phyloP scores from a whole-genome alignment of 2,113 vertebrate species.

The Microtus richardsoni region DNA sequence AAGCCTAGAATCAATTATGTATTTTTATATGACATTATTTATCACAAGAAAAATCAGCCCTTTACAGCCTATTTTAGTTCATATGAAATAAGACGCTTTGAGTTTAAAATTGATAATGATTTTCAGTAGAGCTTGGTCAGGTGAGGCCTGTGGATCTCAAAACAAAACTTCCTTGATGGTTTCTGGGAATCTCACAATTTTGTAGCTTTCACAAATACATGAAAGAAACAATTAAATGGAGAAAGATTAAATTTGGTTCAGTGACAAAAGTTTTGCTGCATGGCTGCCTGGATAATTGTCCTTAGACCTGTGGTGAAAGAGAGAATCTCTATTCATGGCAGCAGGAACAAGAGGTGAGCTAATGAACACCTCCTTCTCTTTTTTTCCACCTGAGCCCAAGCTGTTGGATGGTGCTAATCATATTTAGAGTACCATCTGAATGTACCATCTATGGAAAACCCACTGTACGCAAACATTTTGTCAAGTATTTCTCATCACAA shows the following conservation, averaged over 20 bases:
- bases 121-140: neutral
- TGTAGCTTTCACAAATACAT: neutral
- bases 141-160: neutral
- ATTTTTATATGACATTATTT: conserved; percentile 74
- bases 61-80: conserved; percentile 78
- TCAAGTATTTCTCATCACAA: neutral
- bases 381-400: neutral
- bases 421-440: neutral
- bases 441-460: neutral
- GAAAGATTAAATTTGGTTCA: neutral
- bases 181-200: neutral
- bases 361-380: neutral
- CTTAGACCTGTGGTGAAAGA: neutral
- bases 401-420: too few species aligned
- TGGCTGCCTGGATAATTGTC: neutral
- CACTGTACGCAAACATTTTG: neutral
- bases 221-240: neutral
- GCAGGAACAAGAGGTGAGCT: neutral
- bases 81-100: conserved; percentile 81
- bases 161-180: neutral
- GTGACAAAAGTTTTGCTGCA: neutral
- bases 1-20: neutral
- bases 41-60: conserved; percentile 66
- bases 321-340: too few species aligned
- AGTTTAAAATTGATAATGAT: neutral